A percentile compares a stretch with the other conserved stretches of the same genome.
Evolutionary conservation across 2,797 vertebrate species (phyloP).

Genomic region (Sebastes minor): DNA sequence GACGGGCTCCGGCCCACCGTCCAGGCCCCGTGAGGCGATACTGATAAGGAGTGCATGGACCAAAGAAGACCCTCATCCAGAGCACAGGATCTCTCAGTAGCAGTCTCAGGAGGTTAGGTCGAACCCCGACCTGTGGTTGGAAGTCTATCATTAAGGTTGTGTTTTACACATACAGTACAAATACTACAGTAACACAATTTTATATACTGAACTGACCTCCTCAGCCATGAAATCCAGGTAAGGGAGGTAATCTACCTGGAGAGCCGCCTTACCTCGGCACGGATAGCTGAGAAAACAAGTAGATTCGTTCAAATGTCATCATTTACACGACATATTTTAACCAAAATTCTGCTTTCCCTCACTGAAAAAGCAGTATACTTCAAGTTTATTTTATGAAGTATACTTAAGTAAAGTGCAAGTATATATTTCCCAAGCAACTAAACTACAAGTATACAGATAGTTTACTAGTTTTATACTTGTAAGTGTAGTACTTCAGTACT

Average conservation of each 20-base stretch:
- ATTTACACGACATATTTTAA: not conserved
- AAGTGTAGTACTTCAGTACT: no score
- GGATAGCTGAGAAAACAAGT: slow-evolving; percentile 65
- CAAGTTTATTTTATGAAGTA: no score
- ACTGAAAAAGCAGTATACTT: no score
- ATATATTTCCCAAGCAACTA: no score
- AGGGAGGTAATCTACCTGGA: slow-evolving; percentile 77
- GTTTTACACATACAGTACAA: not conserved
- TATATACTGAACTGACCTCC: slow-evolving; percentile 65
- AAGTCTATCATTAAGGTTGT: not conserved
- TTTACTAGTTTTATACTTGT: no score
- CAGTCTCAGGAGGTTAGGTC: slow-evolving; percentile 78
- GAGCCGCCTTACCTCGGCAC: slow-evolving; percentile 61
- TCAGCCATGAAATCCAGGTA: slow-evolving; percentile 84
- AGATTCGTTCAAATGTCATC: rapidly evolving
- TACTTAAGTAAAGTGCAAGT: no score
- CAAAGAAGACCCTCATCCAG: slow-evolving; percentile 82
- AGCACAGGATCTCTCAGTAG: slow-evolving; percentile 84
- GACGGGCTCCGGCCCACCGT: slow-evolving; percentile 84
- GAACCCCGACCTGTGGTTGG: slow-evolving; percentile 72
- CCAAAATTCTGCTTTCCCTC: not conserved
- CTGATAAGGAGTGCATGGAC: slow-evolving; percentile 89
- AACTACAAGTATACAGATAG: no score
- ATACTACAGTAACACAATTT: no score
- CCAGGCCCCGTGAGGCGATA: slow-evolving; percentile 85